Base-by-base conservation (phyloP, 2,888 invertebrate species). In the Drosophila neonasuta region DNA sequence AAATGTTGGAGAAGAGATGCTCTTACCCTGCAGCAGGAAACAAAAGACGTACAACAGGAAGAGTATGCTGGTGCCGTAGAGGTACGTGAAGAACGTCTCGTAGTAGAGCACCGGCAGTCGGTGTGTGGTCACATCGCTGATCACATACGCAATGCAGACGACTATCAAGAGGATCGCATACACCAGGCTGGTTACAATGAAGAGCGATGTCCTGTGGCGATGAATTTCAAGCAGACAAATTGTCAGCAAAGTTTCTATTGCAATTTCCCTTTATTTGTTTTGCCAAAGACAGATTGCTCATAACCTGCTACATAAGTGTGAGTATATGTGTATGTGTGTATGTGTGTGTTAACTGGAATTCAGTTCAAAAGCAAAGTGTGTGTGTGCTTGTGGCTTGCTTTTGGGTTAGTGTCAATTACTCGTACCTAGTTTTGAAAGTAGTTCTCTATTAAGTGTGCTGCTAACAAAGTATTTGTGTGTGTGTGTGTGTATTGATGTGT, bases 171-270 rank as follows among this genome's bases (percentile, higher is more conserved):
- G 94, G 92, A 98, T 97, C 89, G 97, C 97, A 92, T 98, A 98
- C 89, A 98, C 96, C 92, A 97, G 96, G 92, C 98, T 98, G 93
- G 97, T 96, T 91, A 97, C 96, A 92, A 97, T 97, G 93, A 97
- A 97, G 87, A 97, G 93, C 86, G 97, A 97, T 83, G 97, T 97
- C 93, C 97, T 97, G 75, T 32, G 36, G 71, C 24, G 20, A 9
- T 56, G 20, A 8, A 59, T 42, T 8, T 10, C 34, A 34, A 34
- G 24, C 34, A 34, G 24, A n/a, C 6, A 30, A 11, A 42, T 36
- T 29, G 32, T 13, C 34, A 39, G 52, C 42, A 32, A 32, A 24
- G 24, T 39, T 54, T 30, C 30, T 11, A 15, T 29, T 10, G 29
- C 30, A 42, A 54, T 42, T 24, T 29, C 24, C 24, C 1, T 24